Base-by-base conservation (phyloP, 2,113 vertebrate genomes). In the Coturnix japonica region DNA sequence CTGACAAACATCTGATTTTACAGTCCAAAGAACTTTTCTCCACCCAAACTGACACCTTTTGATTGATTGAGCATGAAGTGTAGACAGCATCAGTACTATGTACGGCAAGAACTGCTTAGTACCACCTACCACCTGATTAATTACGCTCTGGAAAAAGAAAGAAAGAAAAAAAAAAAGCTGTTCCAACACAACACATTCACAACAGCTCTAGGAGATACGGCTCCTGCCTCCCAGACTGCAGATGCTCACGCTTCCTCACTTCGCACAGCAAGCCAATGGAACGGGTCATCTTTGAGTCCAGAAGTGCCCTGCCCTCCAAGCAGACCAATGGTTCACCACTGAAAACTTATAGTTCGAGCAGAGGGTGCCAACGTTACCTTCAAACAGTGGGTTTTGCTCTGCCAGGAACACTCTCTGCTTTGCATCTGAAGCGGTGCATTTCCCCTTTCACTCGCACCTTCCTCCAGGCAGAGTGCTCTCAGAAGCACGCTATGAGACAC, bases 201-300 rank as follows among this genome's bases (percentile, higher is more conserved):
- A 79, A 46, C 49, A 81, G 78, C 59, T 41, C 14, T 26, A 70
- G 73, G 86, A 92, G 35, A 31, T 9, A 18, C 0, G 1, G 44
- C 73, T 53, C 65, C 80, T 71, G 65, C 69, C 70, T 71, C 75
- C 54, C 33, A 23, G 66, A 57, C 63, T 87, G 80, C 47, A 22
- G 90, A 93, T 91, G 63, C 86, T 88, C 69, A 63, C 75, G n/a
- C 83, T 90, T 86, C 85, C 95, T 88, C 6, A 64, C 73, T 51
- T 95, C 54, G 49, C 1, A 54, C 0, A 0, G 61, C 61, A 35
- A 78, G 53, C 23, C 64, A 85, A 60, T 26, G 87, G 37, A 26
- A 0, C 4, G 51, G 51, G 43, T 81, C 69, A 84, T 81, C 25
- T 67, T 18, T 4, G 22, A 7, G 17, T 61, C 64, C 80, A 81